Evolutionary conservation across 1,140 invertebrate species (phyloP).

Genomic region (Nebria ingens): DNA sequence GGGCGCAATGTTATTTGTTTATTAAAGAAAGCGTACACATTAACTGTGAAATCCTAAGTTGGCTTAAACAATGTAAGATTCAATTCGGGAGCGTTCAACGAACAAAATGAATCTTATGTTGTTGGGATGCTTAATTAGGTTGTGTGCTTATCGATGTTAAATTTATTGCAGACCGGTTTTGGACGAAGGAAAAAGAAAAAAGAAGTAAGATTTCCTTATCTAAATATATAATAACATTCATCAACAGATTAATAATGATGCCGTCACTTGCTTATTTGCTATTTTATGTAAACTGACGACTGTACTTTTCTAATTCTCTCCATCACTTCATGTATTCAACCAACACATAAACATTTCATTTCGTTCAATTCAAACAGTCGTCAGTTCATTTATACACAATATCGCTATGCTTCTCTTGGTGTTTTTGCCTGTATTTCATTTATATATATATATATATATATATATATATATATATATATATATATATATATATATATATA

Average conservation of each 20-base stretch:
- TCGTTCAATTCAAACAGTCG: slow-evolving; percentile 2
- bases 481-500: slow-evolving; percentile 3
- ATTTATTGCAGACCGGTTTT: slow-evolving; percentile 71
- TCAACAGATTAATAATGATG: slow-evolving; percentile 13
- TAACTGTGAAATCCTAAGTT: not conserved
- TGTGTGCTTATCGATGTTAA: slow-evolving; percentile 31
- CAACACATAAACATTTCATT: slow-evolving; percentile 15
- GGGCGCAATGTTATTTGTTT: too few species aligned
- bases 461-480: slow-evolving; percentile 8
- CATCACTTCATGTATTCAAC: slow-evolving; percentile 18
- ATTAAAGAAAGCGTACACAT: too few species aligned
- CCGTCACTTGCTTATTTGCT: slow-evolving; percentile 31
- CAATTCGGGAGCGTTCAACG: not conserved
- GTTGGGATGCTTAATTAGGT: slow-evolving; percentile 1
- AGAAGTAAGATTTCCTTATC: slow-evolving; percentile 80
- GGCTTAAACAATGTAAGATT: not conserved
- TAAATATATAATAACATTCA: slow-evolving; percentile 30
- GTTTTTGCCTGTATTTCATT: slow-evolving; percentile 2
- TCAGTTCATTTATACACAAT: not conserved
- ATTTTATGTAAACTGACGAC: slow-evolving; percentile 26
- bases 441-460: slow-evolving; percentile 6
- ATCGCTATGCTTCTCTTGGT: slow-evolving; percentile 8
- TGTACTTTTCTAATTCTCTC: slow-evolving; percentile 18
- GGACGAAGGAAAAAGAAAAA: slow-evolving; percentile 93
- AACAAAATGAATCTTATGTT: not conserved